Percentiles rank a stretch among this genome's conserved stretches.
phyloP scores from a whole-genome alignment of 53 echinoderm and acorn worm genomes.

The Astropecten irregularis region DNA sequence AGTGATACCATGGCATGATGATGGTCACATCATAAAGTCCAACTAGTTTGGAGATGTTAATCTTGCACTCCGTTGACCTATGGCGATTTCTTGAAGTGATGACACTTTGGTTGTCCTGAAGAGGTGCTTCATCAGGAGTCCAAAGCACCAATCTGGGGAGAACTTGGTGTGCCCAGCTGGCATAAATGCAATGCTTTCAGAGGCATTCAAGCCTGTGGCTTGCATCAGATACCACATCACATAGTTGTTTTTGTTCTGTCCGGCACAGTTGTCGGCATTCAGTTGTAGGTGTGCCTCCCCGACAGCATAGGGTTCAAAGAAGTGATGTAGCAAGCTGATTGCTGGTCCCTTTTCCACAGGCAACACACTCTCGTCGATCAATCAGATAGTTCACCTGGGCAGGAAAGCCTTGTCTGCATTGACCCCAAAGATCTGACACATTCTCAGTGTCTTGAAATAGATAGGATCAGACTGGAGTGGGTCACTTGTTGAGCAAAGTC shows the following conservation, averaged over 20 bases:
- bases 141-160: constrained; percentile 75
- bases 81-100: no score
- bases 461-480: no score
- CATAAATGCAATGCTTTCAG: constrained; percentile 13
- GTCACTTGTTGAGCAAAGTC: no score
- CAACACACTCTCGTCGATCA: constrained; percentile 54
- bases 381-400: constrained; percentile 6
- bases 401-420: no score
- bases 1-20: no score
- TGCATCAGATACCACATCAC: constrained; percentile 46
- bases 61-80: no score
- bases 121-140: background rate
- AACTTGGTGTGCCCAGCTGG: constrained; percentile 69
- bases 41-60: no score
- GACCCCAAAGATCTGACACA: no score
- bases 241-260: constrained; percentile 67
- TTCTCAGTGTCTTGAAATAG: no score
- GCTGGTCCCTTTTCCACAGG: constrained; percentile 18
- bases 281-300: constrained; percentile 32
- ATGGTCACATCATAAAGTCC: no score
- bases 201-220: constrained; percentile 16
- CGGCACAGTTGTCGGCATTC: constrained; percentile 68
- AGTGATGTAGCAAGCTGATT: constrained; percentile 52
- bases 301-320: constrained; percentile 43
- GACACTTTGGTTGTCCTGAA: no score